phyloP scores from a whole-genome alignment of 2,888 invertebrate genomes.

The Hoplodrina blanda region DNA sequence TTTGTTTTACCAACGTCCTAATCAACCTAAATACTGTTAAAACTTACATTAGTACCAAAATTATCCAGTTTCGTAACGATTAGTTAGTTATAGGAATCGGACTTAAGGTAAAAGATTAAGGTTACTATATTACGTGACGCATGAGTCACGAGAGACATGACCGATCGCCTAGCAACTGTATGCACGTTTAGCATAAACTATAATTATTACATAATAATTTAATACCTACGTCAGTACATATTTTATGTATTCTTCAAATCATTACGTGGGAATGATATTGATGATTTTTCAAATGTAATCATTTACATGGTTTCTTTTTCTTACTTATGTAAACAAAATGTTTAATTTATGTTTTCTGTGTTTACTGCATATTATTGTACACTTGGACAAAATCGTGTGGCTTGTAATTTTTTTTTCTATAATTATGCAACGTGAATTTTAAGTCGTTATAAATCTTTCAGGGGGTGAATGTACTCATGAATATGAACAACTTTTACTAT shows the following conservation, averaged over 20 bases:
- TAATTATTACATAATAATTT: conserved; percentile 2
- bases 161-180: conserved; percentile 12
- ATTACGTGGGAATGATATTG: background rate
- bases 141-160: conserved; percentile 14
- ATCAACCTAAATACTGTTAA: too few species aligned
- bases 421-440: too few species aligned
- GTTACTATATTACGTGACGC: background rate
- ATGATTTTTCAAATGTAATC: background rate
- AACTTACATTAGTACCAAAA: background rate
- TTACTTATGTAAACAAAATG: background rate
- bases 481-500: too few species aligned
- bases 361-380: too few species aligned
- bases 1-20: too few species aligned
- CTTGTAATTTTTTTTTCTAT: too few species aligned
- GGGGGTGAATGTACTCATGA: too few species aligned
- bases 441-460: too few species aligned
- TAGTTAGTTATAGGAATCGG: background rate
- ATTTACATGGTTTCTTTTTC: too few species aligned
- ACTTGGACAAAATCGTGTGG: too few species aligned
- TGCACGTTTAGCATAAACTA: conserved; percentile 25
- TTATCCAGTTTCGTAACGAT: background rate
- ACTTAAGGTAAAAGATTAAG: conserved; percentile 10
- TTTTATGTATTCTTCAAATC: background rate
- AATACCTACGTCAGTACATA: background rate
- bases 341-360: too few species aligned